Base-by-base conservation (phyloP, 2,797 vertebrate genomes). In the Peromyscus aztecus region DNA sequence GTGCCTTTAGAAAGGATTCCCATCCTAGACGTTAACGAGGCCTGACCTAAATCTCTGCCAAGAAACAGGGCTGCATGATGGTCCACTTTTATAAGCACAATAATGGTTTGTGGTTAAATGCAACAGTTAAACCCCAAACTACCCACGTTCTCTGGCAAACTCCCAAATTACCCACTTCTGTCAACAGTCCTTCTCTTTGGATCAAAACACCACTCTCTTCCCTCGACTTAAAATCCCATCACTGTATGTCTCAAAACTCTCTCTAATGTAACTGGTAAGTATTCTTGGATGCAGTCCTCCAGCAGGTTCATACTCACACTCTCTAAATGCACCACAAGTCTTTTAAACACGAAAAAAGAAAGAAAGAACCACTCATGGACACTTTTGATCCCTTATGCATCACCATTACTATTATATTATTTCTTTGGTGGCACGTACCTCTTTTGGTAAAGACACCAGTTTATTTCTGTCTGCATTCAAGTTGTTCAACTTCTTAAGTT, bases 381-480 rank as follows among this genome's bases (percentile, higher is more conserved):
- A 92, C 40, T 88, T 94, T 12, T 82, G 2, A 92, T 88, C 10
- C 17, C 43, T 63, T 86, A 85, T 27, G 37, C 90, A 61, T 57
- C 90, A 77, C 49, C 49, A 89, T 90, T 55, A 90, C n/a, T 46
- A 93, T 40, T 52, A 8, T 37, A 81, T 46, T 34, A 87, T 73
- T 96, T 94, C 49, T 94, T 40, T 91, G 37, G 96, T 46, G 95
- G 81, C 61, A 98, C 99, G 93, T 98, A 99, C 99, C 99, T 99
- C 99, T 98, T 99, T 99, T 46, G 99, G 99, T 98, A 99, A 99
- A 93, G 99, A 99, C 37, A 98, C 97, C 98, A 99, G 98, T 98
- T 99, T 99, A 98, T 99, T 99, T 99, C 99, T 99, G 98, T 99
- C 99, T 96, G 99, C 99, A 98, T 99, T 99, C 98, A 99, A 99